Evolutionary conservation across 2,113 vertebrate species (phyloP), one percentile per base, ranked within the genome.

Genomic region (Acanthochromis polyacanthus): DNA sequence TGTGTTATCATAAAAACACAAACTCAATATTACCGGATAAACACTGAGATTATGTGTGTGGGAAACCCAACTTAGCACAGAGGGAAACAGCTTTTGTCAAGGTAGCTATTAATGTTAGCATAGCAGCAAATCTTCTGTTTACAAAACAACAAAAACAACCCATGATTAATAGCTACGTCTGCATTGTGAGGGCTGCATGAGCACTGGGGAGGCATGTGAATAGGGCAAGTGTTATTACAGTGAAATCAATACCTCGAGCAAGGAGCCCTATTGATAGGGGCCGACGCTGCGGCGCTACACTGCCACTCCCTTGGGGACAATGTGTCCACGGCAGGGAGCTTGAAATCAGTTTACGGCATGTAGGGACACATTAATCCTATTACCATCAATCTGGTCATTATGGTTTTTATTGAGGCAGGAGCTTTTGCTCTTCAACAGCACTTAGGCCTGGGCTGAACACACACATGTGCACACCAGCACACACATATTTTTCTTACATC

Each of bases 301-400:
- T 3, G 50, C 75, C 5, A 14, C 38, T 84, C 84, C 69, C 73
- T 55, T 9, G 4, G 78, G 84, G 75, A 83, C 81, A 62, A 64
- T 17, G 61, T 70, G 75, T 86, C 81, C 82, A 73, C 10, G 10
- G 71, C 51, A 55, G 75, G 56, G 69, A 78, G 80, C 77, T 25
- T 86, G 80, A 88, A 88, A 88, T 89, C 81, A 85, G 84, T 92
- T 92, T 90, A 90, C 58, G 57, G 75, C 60, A 63, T 61, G 64
- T 57, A 60, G 84, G 78, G 82, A 86, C 74, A 71, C 85, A 85
- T 90, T 84, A 86, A 92, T 90, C 81, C 82, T 80, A 85, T 91
- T 90, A 91, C 40, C 53, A 62, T 72, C 86, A 90, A 90, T 80
- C 78, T 89, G 87, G 55, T 81, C 20, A 50, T 91, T 84, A 88